Evolutionary conservation across 2,113 vertebrate genomes (phyloP), one percentile per base, ranked within the genome.

Genomic region (Bubo blakistoni): DNA sequence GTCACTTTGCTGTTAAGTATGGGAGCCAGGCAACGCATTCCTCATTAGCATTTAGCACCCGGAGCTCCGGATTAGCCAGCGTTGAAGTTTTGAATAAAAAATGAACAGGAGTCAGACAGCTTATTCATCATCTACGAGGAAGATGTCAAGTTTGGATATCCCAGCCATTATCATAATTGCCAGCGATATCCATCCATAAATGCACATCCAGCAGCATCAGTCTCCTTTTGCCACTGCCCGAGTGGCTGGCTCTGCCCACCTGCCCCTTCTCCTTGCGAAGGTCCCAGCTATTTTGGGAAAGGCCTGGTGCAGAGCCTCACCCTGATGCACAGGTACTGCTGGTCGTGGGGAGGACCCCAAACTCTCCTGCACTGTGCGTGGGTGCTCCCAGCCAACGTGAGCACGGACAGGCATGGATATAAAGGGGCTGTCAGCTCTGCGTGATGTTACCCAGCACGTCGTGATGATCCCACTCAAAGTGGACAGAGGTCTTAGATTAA

Each of bases 21-120:
- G 91, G 59, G 58, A 95, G 76, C 73, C 91, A 95, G 94, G 86
- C 79, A 67, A 27, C 0, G 0, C 2, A 0, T 51, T 46, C 44
- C 95, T 94, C 91, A 92, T 96, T 93, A 96, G 90, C 92, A 96
- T 93, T 76, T 88, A 86, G 88, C 72, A 88, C 70, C 22, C 1
- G 15, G 90, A 90, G 63, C 73, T 72, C 47, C 1, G 27, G 92
- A 93, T 96, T 96, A 96, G 84, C 86, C 40, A 6, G 55, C 2
- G 0, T 7, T 81, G 83, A 80, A 94, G 95, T 63, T 96, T 9
- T 52, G 95, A 96, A 97, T 97, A 94, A 96, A 94, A 97, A 96
- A 97, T 93, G 92, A 96, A 62, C 77, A 42, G 81, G 85, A 97
- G 83, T 90, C 95, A 95, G 91, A 94, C 86, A 91, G 78, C 65